Evolutionary conservation across 2,888 invertebrate species (phyloP).

Genomic region (Stenchaetothrips biformis): DNA sequence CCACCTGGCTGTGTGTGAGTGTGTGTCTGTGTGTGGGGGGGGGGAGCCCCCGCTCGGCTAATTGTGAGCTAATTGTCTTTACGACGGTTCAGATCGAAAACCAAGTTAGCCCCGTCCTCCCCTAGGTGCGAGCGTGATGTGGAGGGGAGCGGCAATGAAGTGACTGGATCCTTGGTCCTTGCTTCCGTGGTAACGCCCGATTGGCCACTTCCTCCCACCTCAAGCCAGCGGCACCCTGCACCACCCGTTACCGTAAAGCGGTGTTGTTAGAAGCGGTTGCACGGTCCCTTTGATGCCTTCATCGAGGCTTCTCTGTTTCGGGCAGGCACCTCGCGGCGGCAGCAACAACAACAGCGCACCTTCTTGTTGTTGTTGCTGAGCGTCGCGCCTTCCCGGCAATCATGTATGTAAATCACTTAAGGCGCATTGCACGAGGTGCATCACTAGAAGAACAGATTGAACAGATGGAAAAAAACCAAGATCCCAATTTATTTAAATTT

Average conservation of each 20-base stretch:
- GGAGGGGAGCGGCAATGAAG: not conserved
- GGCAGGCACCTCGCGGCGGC: too few species aligned
- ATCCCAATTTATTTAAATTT: too few species aligned
- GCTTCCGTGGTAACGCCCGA: not conserved
- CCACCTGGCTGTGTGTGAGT: not conserved
- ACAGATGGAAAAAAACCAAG: too few species aligned
- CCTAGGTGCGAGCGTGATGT: not conserved
- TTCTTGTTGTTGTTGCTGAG: not conserved
- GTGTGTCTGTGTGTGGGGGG: not conserved
- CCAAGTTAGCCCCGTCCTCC: slow-evolving; percentile 6
- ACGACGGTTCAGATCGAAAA: not conserved
- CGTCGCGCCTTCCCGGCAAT: not conserved
- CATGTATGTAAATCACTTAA: not conserved
- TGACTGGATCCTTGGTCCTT: not conserved
- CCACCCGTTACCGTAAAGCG: too few species aligned
- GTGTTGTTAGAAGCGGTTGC: not conserved
- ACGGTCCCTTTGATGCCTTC: not conserved
- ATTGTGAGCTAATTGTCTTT: slow-evolving; percentile 20
- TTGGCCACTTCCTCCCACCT: not conserved
- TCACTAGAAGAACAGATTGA: too few species aligned
- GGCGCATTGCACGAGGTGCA: too few species aligned
- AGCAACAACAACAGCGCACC: too few species aligned
- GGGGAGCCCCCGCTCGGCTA: not conserved
- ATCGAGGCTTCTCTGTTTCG: too few species aligned
- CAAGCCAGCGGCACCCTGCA: too few species aligned